Percentiles rank a stretch among this genome's conserved stretches.
phyloP scores from a whole-genome alignment of 2,888 invertebrate species.

The Drosophila paracracens region DNA sequence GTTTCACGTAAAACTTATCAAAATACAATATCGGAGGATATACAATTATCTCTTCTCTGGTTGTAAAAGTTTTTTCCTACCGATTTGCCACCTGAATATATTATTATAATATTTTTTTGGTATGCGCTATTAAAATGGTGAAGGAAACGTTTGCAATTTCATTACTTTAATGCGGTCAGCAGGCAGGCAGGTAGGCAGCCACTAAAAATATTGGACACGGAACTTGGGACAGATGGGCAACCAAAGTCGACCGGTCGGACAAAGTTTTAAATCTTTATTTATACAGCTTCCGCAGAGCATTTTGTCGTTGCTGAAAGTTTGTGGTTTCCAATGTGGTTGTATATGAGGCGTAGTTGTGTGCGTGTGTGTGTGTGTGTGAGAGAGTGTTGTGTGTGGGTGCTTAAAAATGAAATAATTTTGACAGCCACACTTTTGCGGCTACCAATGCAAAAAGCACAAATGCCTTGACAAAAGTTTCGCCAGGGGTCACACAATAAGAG shows the following conservation, averaged over 20 bases:
- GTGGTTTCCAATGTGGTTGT: conserved; percentile 28
- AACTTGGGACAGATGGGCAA: conserved; percentile 24
- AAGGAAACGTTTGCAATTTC: conserved; percentile 60
- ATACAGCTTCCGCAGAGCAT: conserved; percentile 72
- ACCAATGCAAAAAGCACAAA: conserved; percentile 53
- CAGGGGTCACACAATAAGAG: conserved; percentile 38
- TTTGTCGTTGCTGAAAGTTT: conserved; percentile 61
- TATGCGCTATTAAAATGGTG: conserved; percentile 1
- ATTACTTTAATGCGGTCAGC: conserved; percentile 62
- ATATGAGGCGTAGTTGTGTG: not conserved
- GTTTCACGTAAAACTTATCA: not conserved
- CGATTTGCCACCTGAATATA: not conserved
- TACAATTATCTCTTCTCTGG: not conserved
- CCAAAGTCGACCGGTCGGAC: conserved; percentile 31
- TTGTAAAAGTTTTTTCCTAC: not conserved
- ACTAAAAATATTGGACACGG: conserved; percentile 26
- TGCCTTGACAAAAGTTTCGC: conserved; percentile 65
- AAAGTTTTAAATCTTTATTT: conserved; percentile 78
- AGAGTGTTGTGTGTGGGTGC: conserved; percentile 27
- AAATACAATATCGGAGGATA: not conserved
- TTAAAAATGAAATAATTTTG: conserved; percentile 71
- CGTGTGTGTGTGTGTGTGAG: conserved; percentile 4
- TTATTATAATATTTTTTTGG: not conserved
- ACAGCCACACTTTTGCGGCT: conserved; percentile 68
- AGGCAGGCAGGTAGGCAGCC: conserved; percentile 9